Evolutionary conservation across 2,888 invertebrate species (phyloP), one percentile per base, ranked within the genome.

Genomic region (Fragum fragum): DNA sequence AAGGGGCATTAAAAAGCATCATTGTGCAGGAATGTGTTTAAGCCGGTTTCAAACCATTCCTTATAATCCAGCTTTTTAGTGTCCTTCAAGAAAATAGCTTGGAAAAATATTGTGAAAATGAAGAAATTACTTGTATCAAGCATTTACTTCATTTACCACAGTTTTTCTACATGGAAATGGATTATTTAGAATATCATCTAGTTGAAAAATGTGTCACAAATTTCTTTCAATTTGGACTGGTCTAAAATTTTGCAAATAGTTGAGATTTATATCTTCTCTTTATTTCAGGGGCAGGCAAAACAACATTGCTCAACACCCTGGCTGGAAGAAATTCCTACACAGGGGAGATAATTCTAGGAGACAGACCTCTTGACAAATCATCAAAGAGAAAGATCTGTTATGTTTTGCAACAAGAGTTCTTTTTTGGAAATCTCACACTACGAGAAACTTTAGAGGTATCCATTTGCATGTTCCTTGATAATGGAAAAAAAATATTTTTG

Each of bases 321-420:
- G 96, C 97, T 85, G 97, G 97, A 0, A 96, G 97, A 82, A 96
- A 96, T 83, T 74, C 84, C 1, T 96, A 96, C 90, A 95, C 96
- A 73, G 97, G 97, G 73, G 95, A 95, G 87, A 96, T 97, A 88
- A 95, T 95, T 88, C 94, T 97, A 75, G 96, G 96, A 92, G 96
- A 96, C 21, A 96, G 96, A 89, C 95, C 95, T 32, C 94, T 97
- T 83, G 96, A 96, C 88, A 97, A 97, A 92, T 95, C 96, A 87
- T 96, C 96, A 96, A 96, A 97, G 89, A 95, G 97, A 87, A 96
- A 96, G 92, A 97, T 97, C 89, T 97, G 97, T 91, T 97, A 97
- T 94, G 97, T 97, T 63, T 95, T 97, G 81, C 97, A 97, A 94
- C 97, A 97, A 92, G 97, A 97, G 92, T 96, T 97, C 82, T 97